phyloP scores from a whole-genome alignment of 2,797 vertebrate species.

The Hapalemur alaotrensis region DNA sequence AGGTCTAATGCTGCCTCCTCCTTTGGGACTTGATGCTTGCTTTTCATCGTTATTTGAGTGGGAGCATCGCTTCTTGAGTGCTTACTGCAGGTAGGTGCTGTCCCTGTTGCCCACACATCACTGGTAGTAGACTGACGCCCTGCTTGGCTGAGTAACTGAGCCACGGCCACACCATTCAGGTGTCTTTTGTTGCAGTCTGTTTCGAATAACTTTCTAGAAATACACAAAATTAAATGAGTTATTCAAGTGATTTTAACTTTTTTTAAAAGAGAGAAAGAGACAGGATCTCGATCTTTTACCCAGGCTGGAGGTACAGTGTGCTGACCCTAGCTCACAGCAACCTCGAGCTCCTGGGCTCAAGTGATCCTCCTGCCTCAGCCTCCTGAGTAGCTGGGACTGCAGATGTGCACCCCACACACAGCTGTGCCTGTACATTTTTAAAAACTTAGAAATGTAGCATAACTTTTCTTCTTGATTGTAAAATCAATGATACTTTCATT shows the following conservation, averaged over 20 bases:
- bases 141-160: not conserved
- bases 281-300: not conserved
- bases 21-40: not conserved
- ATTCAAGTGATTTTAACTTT: not conserved
- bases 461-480: not conserved
- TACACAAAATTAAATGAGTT: not conserved
- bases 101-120: accelerated
- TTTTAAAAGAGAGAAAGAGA: not conserved
- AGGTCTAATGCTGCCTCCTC: too few relatives aligned
- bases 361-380: not conserved
- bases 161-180: not conserved
- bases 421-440: not conserved
- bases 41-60: not conserved
- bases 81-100: not conserved
- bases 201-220: not conserved
- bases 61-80: not conserved
- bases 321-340: not conserved
- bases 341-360: not conserved
- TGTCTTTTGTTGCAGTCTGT: not conserved
- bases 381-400: not conserved
- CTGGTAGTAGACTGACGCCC: not conserved
- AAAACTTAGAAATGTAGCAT: not conserved
- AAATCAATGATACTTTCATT: not conserved
- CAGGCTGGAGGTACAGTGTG: not conserved
- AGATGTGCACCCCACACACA: not conserved